A percentile compares a stretch with the other conserved stretches of the same genome.
Evolutionary conservation across 2,113 vertebrate genomes (phyloP).

Genomic region (Pseudopodoces humilis): DNA sequence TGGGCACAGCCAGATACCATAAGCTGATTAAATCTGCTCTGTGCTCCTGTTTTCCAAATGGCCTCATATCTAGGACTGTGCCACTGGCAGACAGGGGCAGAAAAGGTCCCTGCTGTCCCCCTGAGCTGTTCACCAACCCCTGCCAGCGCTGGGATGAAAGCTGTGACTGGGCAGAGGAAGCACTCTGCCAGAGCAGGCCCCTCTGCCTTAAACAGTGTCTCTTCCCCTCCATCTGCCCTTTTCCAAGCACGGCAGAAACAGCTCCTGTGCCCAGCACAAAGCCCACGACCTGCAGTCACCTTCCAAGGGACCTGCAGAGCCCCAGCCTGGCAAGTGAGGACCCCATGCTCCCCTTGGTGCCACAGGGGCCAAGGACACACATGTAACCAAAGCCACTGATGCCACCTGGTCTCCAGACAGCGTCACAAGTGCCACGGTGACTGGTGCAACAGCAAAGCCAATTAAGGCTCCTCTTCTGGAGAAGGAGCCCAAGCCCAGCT

Average conservation of each 20-base stretch:
- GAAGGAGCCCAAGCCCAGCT: not conserved
- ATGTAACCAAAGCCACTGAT: not conserved
- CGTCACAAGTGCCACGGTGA: not conserved
- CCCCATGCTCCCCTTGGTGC: rapidly evolving
- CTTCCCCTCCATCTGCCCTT: not conserved
- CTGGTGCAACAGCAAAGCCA: not conserved
- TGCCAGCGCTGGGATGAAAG: not conserved
- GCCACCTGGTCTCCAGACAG: not conserved
- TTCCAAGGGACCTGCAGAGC: not conserved
- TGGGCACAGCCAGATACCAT: not conserved
- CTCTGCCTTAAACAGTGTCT: not conserved
- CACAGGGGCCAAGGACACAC: not conserved
- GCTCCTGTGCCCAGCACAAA: not conserved
- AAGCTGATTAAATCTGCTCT: not conserved
- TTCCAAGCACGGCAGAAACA: not conserved
- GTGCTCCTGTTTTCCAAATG: not conserved
- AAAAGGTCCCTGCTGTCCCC: not conserved
- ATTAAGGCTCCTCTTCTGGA: not conserved
- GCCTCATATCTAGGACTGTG: not conserved
- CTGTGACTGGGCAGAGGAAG: not conserved
- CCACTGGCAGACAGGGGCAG: not conserved
- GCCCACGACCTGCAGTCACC: rapidly evolving
- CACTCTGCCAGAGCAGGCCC: not conserved
- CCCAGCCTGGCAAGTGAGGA: rapidly evolving
- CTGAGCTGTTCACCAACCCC: not conserved